A percentile compares a stretch with the other conserved stretches of the same genome.
Evolutionary conservation across 2,113 vertebrate species (phyloP).

Genomic region (Centropristis striata): DNA sequence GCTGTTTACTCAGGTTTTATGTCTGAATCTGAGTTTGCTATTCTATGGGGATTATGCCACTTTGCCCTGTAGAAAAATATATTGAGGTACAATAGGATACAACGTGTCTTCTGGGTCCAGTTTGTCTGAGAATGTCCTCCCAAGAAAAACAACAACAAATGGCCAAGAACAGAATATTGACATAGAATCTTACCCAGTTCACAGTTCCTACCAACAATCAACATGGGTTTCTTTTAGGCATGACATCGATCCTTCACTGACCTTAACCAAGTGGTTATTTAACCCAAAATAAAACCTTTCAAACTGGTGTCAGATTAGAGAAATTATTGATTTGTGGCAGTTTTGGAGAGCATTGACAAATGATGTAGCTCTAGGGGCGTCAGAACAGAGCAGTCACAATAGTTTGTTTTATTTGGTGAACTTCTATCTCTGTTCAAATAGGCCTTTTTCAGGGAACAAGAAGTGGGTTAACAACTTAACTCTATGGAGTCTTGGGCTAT

Average conservation of each 20-base stretch:
- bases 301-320: too few species aligned
- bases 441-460: too few species aligned
- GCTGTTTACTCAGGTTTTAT: conserved; percentile 14
- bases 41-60: not conserved
- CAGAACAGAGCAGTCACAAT: too few species aligned
- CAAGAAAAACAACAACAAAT: not conserved
- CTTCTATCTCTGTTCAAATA: too few species aligned
- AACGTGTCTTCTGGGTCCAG: not conserved
- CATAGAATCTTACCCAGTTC: not conserved
- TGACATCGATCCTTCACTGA: too few species aligned
- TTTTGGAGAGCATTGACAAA: too few species aligned
- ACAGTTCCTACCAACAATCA: not conserved
- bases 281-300: not conserved
- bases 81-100: not conserved
- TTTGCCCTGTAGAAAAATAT: not conserved
- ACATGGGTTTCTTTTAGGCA: not conserved
- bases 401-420: too few species aligned
- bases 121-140: not conserved
- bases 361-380: too few species aligned
- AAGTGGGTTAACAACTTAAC: too few species aligned
- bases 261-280: not conserved
- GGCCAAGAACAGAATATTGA: not conserved
- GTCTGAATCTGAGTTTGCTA: conserved; percentile 12
- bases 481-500: too few species aligned
- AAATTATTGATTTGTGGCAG: too few species aligned